Evolutionary conservation across 2,888 invertebrate species (phyloP).

Genomic region (Spodoptera exigua): DNA sequence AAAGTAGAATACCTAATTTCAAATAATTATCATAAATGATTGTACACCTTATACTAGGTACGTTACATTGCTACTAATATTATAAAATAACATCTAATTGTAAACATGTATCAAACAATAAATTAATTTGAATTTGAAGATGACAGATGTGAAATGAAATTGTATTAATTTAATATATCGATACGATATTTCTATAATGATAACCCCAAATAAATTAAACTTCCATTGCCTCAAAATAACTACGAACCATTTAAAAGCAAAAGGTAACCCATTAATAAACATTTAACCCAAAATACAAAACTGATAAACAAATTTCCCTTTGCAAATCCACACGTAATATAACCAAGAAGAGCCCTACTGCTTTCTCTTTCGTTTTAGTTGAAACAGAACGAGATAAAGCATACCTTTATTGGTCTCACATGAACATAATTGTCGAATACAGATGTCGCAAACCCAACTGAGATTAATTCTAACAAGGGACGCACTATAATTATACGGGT

Average conservation of each 20-base stretch:
- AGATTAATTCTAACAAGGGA: conserved; percentile 88
- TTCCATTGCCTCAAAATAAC: conserved; percentile 22
- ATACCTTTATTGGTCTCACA: conserved; percentile 72
- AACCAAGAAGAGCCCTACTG: conserved; percentile 45
- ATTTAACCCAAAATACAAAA: conserved; percentile 51
- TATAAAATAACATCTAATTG: too few species aligned
- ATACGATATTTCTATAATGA: too few species aligned
- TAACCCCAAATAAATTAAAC: conserved; percentile 1
- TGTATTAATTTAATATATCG: too few species aligned
- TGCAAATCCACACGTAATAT: conserved; percentile 62
- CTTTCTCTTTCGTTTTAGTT: conserved; percentile 47
- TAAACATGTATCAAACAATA: too few species aligned
- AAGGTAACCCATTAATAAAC: conserved; percentile 55
- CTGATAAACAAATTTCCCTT: conserved; percentile 61
- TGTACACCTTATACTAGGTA: too few species aligned
- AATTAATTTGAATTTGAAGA: too few species aligned
- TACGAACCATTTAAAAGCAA: conserved; percentile 24
- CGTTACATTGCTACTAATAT: too few species aligned
- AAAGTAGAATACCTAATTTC: too few species aligned
- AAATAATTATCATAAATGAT: too few species aligned
- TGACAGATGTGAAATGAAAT: too few species aligned
- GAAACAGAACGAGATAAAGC: conserved; percentile 45
- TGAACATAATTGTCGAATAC: conserved; percentile 87
- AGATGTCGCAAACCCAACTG: conserved; percentile 82
- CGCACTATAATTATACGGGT: conserved; percentile 81